Evolutionary conservation across 2,113 vertebrate genomes (phyloP).

Genomic region (Anguilla japonica): DNA sequence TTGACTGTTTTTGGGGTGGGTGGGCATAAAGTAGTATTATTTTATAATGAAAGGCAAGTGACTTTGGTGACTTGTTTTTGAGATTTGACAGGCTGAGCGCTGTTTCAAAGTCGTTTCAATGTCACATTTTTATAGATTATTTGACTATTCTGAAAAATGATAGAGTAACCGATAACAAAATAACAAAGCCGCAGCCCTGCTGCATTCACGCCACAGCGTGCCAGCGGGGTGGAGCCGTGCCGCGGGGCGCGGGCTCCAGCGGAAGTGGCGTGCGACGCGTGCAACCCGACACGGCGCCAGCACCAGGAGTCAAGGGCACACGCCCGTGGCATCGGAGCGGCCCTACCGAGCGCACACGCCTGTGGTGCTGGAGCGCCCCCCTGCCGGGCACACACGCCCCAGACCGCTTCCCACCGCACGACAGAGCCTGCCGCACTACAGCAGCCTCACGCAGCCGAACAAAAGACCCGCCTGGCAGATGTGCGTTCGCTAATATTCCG

Average conservation of each 20-base stretch:
- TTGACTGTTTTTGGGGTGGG: too few species aligned
- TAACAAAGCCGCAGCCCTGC: too few species aligned
- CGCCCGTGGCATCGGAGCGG: not conserved
- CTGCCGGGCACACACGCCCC: not conserved
- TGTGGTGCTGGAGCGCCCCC: not conserved
- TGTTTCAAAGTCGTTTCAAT: too few species aligned
- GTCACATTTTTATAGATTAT: too few species aligned
- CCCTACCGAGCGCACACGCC: not conserved
- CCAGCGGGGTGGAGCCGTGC: not conserved
- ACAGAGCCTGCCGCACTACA: too few species aligned
- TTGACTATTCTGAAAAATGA: too few species aligned
- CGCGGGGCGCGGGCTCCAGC: not conserved
- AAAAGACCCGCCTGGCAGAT: not conserved
- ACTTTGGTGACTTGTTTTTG: too few species aligned
- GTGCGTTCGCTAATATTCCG: not conserved
- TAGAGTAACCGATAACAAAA: too few species aligned
- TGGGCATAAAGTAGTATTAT: too few species aligned
- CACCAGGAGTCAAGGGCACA: not conserved
- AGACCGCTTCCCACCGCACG: not conserved
- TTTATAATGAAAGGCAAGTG: too few species aligned
- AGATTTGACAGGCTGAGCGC: too few species aligned
- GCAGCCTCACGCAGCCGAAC: not conserved
- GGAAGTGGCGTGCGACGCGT: not conserved
- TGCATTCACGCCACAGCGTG: not conserved
- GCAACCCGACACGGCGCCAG: not conserved